Percentiles rank a stretch among this genome's conserved stretches.
Conservation (phyloP, 2,797 vertebrate genomes). For the Gadopsis marmoratus region DNA sequence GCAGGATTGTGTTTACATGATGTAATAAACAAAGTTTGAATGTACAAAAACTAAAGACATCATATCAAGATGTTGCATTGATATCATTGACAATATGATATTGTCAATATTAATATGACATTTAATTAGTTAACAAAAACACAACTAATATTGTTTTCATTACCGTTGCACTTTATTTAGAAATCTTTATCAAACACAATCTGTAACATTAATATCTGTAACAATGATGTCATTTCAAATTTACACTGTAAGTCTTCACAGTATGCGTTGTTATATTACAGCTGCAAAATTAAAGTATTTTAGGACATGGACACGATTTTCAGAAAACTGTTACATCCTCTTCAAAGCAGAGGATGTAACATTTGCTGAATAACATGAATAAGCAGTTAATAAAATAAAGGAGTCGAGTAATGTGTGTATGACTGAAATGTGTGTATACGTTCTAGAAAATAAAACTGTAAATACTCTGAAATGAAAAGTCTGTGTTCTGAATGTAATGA, state of each 20-base stretch:
- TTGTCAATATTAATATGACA: neutral
- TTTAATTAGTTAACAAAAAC: neutral
- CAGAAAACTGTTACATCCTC: neutral
- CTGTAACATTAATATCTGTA: neutral
- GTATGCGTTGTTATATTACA: neutral
- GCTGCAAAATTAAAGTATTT: constrained; percentile 1
- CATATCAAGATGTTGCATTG: neutral
- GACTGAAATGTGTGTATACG: neutral
- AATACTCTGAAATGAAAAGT: neutral
- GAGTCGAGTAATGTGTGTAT: neutral
- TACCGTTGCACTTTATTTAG: neutral
- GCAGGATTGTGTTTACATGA: neutral
- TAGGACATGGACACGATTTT: neutral
- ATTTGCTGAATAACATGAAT: neutral
- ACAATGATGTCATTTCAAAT: constrained; percentile 2
- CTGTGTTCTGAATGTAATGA: neutral
- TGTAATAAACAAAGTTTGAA: neutral
- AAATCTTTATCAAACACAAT: constrained; percentile 18
- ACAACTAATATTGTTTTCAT: neutral
- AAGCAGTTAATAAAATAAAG: neutral
- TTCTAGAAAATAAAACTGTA: neutral
- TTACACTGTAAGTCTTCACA: neutral
- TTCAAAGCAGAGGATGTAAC: neutral
- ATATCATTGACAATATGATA: too few relatives aligned
- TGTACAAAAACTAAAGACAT: neutral